Conservation (phyloP, 2,113 vertebrate species). For the Columba janthina region DNA sequence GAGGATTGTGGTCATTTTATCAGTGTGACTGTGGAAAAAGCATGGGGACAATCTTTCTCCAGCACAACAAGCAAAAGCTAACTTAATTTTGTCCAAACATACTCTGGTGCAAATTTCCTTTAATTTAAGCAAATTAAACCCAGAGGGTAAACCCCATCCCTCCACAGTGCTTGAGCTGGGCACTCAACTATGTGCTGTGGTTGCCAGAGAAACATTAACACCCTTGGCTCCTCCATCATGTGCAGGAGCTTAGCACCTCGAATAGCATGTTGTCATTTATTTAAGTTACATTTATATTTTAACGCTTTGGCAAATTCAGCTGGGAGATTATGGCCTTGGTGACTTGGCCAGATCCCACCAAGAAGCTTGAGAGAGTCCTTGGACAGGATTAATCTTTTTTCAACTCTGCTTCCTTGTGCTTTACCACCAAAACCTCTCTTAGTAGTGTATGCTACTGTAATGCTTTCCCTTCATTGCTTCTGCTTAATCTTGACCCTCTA, state of each 20-base stretch:
- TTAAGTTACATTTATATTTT: neutral
- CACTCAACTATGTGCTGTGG: neutral
- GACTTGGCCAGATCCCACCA: neutral
- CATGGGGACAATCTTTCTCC: neutral
- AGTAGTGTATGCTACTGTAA: neutral
- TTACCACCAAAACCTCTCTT: neutral
- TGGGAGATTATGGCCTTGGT: neutral
- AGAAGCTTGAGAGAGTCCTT: neutral
- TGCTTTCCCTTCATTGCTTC: neutral
- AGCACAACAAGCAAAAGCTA: neutral
- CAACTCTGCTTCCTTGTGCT: neutral
- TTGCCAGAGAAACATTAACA: slow-evolving; percentile 48
- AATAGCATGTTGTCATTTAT: neutral
- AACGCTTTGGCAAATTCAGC: neutral
- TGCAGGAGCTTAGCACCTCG: slow-evolving; percentile 6
- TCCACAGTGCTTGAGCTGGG: neutral
- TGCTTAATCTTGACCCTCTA: slow-evolving; percentile 6
- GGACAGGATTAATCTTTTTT: neutral
- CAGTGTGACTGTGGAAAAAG: neutral
- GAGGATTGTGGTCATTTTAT: neutral
- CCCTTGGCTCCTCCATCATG: neutral
- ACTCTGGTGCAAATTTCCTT: neutral
- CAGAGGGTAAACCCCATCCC: neutral
- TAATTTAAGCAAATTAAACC: neutral
- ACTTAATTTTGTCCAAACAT: neutral